Evolutionary conservation across 2,888 invertebrate genomes (phyloP).

Genomic region (Xestia sexstrigata): DNA sequence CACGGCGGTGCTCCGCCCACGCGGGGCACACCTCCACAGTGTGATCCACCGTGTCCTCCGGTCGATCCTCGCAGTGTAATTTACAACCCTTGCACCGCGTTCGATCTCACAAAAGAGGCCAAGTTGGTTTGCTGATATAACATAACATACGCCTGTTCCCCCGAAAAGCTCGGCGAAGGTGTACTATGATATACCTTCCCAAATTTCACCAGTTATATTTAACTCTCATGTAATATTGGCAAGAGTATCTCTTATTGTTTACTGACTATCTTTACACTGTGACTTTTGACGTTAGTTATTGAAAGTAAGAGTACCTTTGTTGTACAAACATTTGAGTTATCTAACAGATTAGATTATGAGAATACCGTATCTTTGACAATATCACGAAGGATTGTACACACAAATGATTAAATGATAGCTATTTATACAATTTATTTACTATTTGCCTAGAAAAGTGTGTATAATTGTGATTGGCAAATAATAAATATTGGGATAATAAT

Average conservation of each 20-base stretch:
- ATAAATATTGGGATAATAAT: neutral
- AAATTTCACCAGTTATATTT: neutral
- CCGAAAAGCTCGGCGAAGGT: neutral
- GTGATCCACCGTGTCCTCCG: too few species aligned
- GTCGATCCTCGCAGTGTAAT: too few species aligned
- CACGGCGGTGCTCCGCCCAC: too few species aligned
- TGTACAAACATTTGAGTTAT: constrained; percentile 14
- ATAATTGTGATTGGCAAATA: neutral
- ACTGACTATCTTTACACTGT: neutral
- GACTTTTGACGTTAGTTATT: constrained; percentile 4
- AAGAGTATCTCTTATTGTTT: neutral
- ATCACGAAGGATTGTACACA: constrained; percentile 25
- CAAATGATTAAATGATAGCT: constrained; percentile 34
- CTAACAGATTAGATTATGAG: constrained; percentile 48
- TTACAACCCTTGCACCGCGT: neutral
- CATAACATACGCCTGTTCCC: neutral
- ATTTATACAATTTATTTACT: constrained; percentile 18
- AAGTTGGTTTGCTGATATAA: neutral
- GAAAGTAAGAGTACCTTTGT: constrained; percentile 43
- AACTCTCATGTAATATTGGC: neutral
- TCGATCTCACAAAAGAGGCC: neutral
- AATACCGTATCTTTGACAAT: constrained; percentile 28
- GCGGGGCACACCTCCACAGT: too few species aligned
- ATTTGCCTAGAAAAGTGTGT: neutral
- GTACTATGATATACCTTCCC: neutral